Conservation (phyloP, 2,797 vertebrate genomes). For the Characodon lateralis region DNA sequence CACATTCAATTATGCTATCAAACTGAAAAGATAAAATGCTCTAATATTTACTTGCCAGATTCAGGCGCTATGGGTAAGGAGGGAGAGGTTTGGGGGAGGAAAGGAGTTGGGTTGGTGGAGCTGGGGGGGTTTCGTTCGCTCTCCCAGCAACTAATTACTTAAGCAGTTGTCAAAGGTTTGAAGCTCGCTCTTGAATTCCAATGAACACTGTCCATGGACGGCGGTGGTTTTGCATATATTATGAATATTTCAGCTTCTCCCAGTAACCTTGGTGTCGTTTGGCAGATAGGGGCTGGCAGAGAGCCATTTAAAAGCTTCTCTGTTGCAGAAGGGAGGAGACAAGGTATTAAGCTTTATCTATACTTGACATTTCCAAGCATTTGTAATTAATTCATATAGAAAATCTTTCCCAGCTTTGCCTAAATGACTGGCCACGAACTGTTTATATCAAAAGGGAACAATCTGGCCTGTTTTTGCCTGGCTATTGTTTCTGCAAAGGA, state of each 20-base stretch:
- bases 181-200: constrained; percentile 83
- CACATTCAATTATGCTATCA: constrained; percentile 70
- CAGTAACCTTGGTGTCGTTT: constrained; percentile 82
- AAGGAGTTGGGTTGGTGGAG: neutral
- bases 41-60: constrained; percentile 73
- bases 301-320: constrained; percentile 80
- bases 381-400: constrained; percentile 82
- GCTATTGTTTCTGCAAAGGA: constrained; percentile 62
- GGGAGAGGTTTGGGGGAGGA: constrained; percentile 8
- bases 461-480: constrained; percentile 3
- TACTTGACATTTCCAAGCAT: constrained; percentile 83
- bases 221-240: constrained; percentile 84
- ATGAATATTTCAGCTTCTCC: constrained; percentile 84
- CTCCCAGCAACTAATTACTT: constrained; percentile 82
- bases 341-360: constrained; percentile 80
- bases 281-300: constrained; percentile 79
- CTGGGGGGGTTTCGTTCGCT: constrained; percentile 54
- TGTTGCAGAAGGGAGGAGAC: constrained; percentile 76
- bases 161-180: constrained; percentile 83
- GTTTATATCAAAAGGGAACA: constrained; percentile 47
- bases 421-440: constrained; percentile 58
- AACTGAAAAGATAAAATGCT: constrained; percentile 70
- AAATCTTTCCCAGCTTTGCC: constrained; percentile 55
- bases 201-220: constrained; percentile 81
- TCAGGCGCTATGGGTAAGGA: constrained; percentile 45